These are phyloP conservation scores for Heliconius melpomene DNA, from an alignment of 1,140 invertebrate species.

Conservation along the genomic window DNA sequence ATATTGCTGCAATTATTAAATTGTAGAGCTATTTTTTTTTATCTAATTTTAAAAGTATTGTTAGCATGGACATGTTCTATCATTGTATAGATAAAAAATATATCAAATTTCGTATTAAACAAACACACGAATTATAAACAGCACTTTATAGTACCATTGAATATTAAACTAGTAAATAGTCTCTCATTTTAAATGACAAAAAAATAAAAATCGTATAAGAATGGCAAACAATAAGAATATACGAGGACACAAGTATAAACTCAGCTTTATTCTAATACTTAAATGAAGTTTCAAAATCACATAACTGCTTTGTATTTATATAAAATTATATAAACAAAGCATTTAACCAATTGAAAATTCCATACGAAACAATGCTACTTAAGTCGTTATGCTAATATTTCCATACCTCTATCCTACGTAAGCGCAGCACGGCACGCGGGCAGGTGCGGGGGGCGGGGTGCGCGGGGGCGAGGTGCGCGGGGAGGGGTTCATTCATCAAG, in stretches of 20 bases:
- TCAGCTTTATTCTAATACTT: neutral
- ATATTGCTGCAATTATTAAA: no score
- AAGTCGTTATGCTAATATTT: slow-evolving; percentile 29
- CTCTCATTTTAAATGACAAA: no score
- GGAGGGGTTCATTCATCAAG: slow-evolving; percentile 74
- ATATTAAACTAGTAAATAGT: no score
- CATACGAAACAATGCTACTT: slow-evolving; percentile 33
- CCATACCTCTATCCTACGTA: slow-evolving; percentile 34
- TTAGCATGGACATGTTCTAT: no score
- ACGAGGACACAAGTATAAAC: neutral
- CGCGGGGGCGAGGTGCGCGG: slow-evolving; percentile 31
- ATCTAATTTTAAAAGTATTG: no score
- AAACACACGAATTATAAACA: no score
- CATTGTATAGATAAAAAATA: no score
- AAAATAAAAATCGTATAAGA: no score
- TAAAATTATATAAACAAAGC: neutral
- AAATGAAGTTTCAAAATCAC: neutral
- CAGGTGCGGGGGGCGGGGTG: slow-evolving; percentile 34
- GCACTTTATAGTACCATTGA: no score
- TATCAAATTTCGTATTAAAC: no score
- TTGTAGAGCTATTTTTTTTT: no score
- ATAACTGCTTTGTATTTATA: neutral
- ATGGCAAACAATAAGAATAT: no score
- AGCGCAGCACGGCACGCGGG: slow-evolving; percentile 42
- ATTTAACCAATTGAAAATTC: slow-evolving; percentile 6